These are phyloP conservation scores for Protobothrops mucrosquamatus DNA, from an alignment of 2,113 vertebrate species.

Conservation along the genomic window DNA sequence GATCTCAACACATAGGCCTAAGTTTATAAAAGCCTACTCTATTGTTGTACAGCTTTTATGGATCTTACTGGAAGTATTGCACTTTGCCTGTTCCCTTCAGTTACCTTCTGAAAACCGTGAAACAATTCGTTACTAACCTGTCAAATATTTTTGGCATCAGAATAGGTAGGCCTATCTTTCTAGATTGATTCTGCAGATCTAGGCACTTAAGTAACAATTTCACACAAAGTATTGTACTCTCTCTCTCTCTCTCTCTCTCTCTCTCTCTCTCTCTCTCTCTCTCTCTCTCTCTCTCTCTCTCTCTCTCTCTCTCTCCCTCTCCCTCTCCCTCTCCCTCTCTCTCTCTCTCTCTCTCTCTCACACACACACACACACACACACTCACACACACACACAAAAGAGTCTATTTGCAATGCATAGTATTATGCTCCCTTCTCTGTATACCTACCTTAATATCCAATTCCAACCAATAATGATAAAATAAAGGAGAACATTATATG, in stretches of 20 bases:
- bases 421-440: not conserved
- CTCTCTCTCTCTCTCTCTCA: not conserved
- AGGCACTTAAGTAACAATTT: not conserved
- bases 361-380: not conserved
- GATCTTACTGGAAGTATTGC: not conserved
- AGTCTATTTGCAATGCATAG: not conserved
- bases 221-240: not conserved
- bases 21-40: not conserved
- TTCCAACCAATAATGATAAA: not conserved
- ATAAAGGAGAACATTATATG: not conserved
- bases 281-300: not conserved
- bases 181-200: not conserved
- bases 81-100: conserved; percentile 1
- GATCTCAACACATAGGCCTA: not conserved
- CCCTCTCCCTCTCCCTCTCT: not conserved
- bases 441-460: not conserved
- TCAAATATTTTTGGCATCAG: not conserved
- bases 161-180: not conserved
- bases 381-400: not conserved
- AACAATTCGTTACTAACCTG: not conserved
- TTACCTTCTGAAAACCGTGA: not conserved
- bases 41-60: not conserved
- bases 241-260: not conserved
- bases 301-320: not conserved
- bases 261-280: not conserved